These are phyloP conservation scores for Acyrthosiphon pisum DNA, from an alignment of 1,140 invertebrate genomes.

Conservation along the genomic window DNA sequence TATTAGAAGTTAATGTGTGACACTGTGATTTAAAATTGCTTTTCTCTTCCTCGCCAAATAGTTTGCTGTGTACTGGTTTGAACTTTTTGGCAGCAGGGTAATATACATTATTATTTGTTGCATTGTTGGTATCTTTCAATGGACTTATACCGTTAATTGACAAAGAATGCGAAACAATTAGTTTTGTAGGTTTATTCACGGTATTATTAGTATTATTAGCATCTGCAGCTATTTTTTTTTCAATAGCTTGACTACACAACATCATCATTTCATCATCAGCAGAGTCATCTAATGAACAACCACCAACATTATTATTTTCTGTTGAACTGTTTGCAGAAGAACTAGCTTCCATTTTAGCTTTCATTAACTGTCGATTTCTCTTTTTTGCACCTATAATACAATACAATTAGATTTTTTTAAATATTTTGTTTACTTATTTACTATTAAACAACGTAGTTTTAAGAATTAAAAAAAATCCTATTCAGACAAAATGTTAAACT, in stretches of 20 bases:
- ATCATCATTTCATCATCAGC: conserved; percentile 38
- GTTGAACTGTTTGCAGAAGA: background rate
- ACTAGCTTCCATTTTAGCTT: background rate
- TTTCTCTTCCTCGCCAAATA: background rate
- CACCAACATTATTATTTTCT: conserved; percentile 12
- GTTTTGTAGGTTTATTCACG: background rate
- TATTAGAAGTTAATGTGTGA: background rate
- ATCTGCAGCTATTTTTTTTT: conserved; percentile 13
- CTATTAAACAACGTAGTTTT: background rate
- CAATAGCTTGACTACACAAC: conserved; percentile 42
- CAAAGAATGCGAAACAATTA: background rate
- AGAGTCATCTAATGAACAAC: conserved; percentile 6
- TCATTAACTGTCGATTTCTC: background rate
- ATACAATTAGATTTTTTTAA: background rate
- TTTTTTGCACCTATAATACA: background rate
- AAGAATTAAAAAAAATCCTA: background rate
- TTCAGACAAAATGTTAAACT: background rate
- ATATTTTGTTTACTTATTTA: background rate
- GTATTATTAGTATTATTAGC: background rate
- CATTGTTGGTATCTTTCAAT: background rate
- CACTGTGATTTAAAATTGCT: background rate
- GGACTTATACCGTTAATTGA: conserved; percentile 24
- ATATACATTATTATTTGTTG: conserved; percentile 6
- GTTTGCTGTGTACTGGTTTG: background rate
- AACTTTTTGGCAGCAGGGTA: background rate